Evolutionary conservation across 23 tunicate species (phyloP).

Genomic region (Phallusia fumigata): DNA sequence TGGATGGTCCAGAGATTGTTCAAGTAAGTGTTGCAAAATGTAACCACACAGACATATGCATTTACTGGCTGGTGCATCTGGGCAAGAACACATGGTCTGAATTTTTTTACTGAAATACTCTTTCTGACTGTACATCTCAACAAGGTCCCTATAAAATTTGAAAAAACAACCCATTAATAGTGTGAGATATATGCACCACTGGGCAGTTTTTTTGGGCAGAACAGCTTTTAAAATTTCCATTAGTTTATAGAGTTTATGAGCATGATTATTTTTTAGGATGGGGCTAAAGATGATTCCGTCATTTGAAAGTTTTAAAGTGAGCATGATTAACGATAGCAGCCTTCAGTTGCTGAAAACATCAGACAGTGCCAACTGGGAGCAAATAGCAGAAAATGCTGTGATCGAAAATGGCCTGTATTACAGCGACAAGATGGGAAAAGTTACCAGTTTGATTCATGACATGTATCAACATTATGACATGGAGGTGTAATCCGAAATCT

Average conservation of each 20-base stretch:
- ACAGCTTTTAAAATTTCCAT: too few relatives aligned
- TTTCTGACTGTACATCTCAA: too few relatives aligned
- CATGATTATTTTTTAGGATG: conserved; percentile 7
- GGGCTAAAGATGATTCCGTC: conserved; percentile 66
- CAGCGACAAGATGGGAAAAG: not conserved
- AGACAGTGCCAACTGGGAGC: not conserved
- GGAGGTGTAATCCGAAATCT: conserved; percentile 14
- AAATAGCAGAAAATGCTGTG: conserved; percentile 14
- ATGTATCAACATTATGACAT: conserved; percentile 15
- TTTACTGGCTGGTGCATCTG: too few relatives aligned
- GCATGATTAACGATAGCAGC: conserved; percentile 1
- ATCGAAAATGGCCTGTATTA: conserved; percentile 19
- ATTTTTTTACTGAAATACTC: too few relatives aligned
- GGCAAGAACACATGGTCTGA: too few relatives aligned
- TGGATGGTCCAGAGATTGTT: conserved; percentile 76
- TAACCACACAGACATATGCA: too few relatives aligned
- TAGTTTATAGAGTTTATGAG: too few relatives aligned
- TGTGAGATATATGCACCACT: too few relatives aligned
- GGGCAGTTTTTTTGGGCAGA: too few relatives aligned
- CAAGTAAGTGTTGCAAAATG: conserved; percentile 36
- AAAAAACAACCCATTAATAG: too few relatives aligned
- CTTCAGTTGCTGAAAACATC: conserved; percentile 1
- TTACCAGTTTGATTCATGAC: conserved; percentile 16
- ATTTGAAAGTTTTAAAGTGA: conserved; percentile 24
- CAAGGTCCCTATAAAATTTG: too few relatives aligned